Evolutionary conservation across 2,113 vertebrate species (phyloP), one percentile per base, ranked within the genome.

Genomic region (Chaenogobius annularis): DNA sequence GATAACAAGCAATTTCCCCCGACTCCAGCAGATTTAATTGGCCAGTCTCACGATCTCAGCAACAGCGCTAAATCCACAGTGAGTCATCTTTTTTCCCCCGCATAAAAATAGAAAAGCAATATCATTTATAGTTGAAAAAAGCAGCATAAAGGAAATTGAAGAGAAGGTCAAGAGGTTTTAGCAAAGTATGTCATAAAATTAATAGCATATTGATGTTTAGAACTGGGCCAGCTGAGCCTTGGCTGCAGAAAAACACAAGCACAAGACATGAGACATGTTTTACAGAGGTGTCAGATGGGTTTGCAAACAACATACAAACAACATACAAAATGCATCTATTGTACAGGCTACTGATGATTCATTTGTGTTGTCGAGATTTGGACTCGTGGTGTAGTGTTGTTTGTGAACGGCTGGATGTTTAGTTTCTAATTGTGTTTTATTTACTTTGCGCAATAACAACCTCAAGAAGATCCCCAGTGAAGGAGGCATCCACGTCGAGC

Each of bases 21-120:
- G 73, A 71, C 68, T 79, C 68, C 83, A 74, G 71, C 50, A 14
- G 58, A 80, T 87, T 90, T 92, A 92, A 93, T 91, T 93, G 90
- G 89, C 78, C 52, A 61, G 79, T 82, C 75, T 82, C 78, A 64
- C 72, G 85, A 73, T 68, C 77, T 79, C 54, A 70, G 55, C 20
- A 22, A 8, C 35, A 26, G 15, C 48, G 47, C 58, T 69, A 76
- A 44, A 3, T 79, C 75, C 26, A 47, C 52, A 10, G 43, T 40
- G 13, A 73, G 58, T 5, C 12, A 63, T 1, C 22, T 12, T 47
- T 65, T 68, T 46, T 23, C 13, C 14, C 26, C 19, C 11, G 43
- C 44, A 23, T 0, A 10, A 52, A 48, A 47, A 70, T 14, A 13
- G 22, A 68, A 55, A 13, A 40, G 59, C 56, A 74, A 68, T 77